A percentile compares a stretch with the other conserved stretches of the same genome.
These are phyloP conservation scores for Sebastes vulpes DNA, from an alignment of 2,797 vertebrate genomes.

Conservation along the genomic window DNA sequence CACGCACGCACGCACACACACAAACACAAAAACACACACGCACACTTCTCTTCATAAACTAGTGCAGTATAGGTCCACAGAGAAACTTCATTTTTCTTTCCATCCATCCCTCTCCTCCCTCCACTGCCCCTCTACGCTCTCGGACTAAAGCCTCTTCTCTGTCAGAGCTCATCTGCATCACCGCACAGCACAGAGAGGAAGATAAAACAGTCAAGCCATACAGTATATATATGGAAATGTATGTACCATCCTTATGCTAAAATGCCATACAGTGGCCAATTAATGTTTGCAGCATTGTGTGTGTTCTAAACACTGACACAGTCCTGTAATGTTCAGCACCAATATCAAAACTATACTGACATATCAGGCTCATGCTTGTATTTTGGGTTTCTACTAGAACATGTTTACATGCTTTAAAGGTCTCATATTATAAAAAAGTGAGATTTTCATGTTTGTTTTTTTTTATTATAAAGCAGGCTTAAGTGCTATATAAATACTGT, in stretches of 20 bases:
- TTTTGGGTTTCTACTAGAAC: neutral
- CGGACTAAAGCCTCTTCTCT: slow-evolving; percentile 22
- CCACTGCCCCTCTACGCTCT: neutral
- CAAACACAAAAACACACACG: neutral
- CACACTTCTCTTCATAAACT: neutral
- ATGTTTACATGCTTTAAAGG: neutral
- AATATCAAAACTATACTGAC: neutral
- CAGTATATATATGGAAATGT: neutral
- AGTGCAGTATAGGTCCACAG: neutral
- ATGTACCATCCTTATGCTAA: neutral
- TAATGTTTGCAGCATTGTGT: neutral
- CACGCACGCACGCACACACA: neutral
- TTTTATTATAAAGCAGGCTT: too few species aligned
- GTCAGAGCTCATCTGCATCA: slow-evolving; percentile 67
- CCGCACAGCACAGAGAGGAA: slow-evolving; percentile 17
- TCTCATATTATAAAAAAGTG: too few species aligned
- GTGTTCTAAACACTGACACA: neutral
- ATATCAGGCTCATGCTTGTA: neutral
- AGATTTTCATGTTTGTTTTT: too few species aligned
- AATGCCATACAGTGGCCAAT: neutral
- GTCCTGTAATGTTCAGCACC: neutral
- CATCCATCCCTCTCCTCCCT: neutral
- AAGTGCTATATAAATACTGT: too few species aligned
- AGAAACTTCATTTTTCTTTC: neutral
- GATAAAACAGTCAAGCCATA: neutral